Percentiles rank a stretch among this genome's conserved stretches.
Evolutionary conservation across 2,888 invertebrate species (phyloP).

Genomic region (Andrena bicolor): DNA sequence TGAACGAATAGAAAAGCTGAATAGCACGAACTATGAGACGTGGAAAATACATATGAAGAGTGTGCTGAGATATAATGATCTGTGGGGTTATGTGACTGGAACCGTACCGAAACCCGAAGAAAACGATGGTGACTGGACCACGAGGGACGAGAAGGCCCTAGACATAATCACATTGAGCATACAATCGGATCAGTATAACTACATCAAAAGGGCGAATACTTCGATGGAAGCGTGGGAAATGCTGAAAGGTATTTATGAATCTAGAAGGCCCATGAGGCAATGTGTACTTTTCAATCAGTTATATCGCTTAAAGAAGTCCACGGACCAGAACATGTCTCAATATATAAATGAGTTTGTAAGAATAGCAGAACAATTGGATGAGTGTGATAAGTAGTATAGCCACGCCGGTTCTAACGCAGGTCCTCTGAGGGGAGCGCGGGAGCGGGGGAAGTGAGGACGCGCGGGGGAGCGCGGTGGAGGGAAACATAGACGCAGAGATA

Average conservation of each 20-base stretch:
- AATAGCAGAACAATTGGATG: constrained; percentile 5
- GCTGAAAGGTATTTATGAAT: constrained; percentile 5
- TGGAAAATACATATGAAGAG: constrained; percentile 8
- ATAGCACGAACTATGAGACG: constrained; percentile 1
- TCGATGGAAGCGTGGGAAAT: constrained; percentile 3
- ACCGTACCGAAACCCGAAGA: neutral
- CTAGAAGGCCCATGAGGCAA: constrained; percentile 16
- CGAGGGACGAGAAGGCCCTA: constrained; percentile 8
- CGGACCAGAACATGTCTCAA: constrained; percentile 10
- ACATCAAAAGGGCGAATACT: constrained; percentile 4
- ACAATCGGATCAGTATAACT: neutral
- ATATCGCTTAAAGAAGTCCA: neutral
- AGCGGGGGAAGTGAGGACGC: too few relatives aligned
- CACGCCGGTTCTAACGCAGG: too few relatives aligned
- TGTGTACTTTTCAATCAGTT: constrained; percentile 14
- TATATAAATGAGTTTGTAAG: constrained; percentile 5
- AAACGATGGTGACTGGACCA: neutral
- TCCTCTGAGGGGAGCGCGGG: too few relatives aligned
- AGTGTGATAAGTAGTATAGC: too few relatives aligned
- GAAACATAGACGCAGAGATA: too few relatives aligned
- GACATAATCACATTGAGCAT: constrained; percentile 5
- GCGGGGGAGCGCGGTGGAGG: too few relatives aligned
- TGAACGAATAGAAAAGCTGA: constrained; percentile 1
- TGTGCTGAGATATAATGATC: constrained; percentile 10
- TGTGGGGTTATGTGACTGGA: constrained; percentile 13